These are phyloP conservation scores for Hyperoplus lanceolatus DNA, from an alignment of 2,797 vertebrate genomes.

Conservation along the genomic window DNA sequence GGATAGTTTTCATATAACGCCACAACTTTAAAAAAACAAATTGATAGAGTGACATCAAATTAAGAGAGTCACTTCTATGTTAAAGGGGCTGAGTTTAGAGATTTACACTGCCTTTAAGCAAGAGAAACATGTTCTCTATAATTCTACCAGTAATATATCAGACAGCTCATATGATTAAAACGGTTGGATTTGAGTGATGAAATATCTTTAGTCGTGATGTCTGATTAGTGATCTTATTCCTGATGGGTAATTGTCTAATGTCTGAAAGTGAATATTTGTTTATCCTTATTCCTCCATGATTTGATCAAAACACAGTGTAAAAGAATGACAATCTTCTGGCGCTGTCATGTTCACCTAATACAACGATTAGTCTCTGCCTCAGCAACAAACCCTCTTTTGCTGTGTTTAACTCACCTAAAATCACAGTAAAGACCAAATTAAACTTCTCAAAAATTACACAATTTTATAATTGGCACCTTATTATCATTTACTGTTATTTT, in stretches of 20 bases:
- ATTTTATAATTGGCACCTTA: constrained; percentile 48
- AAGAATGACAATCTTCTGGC: constrained; percentile 51
- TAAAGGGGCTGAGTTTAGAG: constrained; percentile 7
- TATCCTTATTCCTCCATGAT: constrained; percentile 38
- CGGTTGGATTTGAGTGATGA: constrained; percentile 20
- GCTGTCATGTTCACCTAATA: not conserved
- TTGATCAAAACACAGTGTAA: constrained; percentile 22
- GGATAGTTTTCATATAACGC: not conserved
- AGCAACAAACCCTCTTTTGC: constrained; percentile 13
- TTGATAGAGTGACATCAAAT: constrained; percentile 3
- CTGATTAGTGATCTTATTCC: constrained; percentile 12
- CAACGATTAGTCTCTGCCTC: not conserved
- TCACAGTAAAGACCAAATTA: constrained; percentile 4
- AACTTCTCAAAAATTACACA: constrained; percentile 23
- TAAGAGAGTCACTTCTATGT: constrained; percentile 9
- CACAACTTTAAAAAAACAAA: constrained; percentile 14
- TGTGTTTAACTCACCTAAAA: constrained; percentile 34
- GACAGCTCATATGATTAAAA: constrained; percentile 24
- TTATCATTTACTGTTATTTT: constrained; percentile 55
- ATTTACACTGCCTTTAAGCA: constrained; percentile 60
- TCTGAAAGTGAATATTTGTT: constrained; percentile 26
- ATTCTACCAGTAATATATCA: constrained; percentile 3
- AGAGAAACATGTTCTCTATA: constrained; percentile 27
- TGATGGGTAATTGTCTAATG: constrained; percentile 17
- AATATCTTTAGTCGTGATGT: constrained; percentile 14